Evolutionary conservation across 2,797 vertebrate genomes (phyloP), one percentile per base, ranked within the genome.

Genomic region (Pantherophis vulpinus): DNA sequence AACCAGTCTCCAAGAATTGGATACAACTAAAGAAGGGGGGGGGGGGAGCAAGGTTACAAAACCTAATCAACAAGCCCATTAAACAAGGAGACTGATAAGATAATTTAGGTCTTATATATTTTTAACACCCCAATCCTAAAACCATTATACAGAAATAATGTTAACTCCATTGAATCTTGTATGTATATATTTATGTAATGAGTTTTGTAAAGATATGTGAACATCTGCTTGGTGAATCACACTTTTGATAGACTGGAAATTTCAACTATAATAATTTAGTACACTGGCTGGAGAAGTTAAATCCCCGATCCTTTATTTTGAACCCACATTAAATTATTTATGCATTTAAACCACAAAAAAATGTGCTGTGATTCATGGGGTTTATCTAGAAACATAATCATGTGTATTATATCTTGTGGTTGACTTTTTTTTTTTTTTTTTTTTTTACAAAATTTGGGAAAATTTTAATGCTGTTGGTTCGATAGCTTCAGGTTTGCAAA

Each of bases 261-360:
- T 3, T 9, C 74, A 56, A 74, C 91, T 90, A 92, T 93, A 92
- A 93, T 94, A 66, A 87, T 42, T 70, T 70, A 0, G 16, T 58
- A 63, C 94, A 14, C 0, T 91, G 92, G 89, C 87, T 63, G 13
- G 8, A 18, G 6, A 18, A 0, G 59, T 0, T 42, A 95, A 92
- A 93, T 29, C 86, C 86, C 86, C 86, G 59, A 92, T 94, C 60
- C 27, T 88, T 95, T 83, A 25, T 93, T 93, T 94, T 2, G 83
- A 89, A 94, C 92, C 4, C 20, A 32, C 93, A 95, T 93, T 93
- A 87, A 93, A 95, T 92, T 94, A 94, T 95, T 95, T 95, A 95
- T 93, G 95, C 94, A 83, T 47, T 25, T 25, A 14, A 94, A 93
- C 91, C 91, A 42, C 12, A 70, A 20, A 88, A 88, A 37, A 94